Evolutionary conservation across 2,888 invertebrate species (phyloP), one percentile per base, ranked within the genome.

Genomic region (Pseudeuparius sepicola): DNA sequence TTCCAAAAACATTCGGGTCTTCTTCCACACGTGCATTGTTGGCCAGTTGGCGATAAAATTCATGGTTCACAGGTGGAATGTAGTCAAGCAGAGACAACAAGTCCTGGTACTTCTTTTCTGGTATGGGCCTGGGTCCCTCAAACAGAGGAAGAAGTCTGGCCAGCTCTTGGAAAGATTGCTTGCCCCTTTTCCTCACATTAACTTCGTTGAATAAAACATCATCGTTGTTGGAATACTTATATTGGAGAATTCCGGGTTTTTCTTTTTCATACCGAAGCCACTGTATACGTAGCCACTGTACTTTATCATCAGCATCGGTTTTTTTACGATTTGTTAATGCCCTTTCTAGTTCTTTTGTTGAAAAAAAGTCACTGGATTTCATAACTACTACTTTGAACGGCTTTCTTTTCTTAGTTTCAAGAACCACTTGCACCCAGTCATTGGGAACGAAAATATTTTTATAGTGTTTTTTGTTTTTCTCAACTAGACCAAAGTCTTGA

Each of bases 341-440:
- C n/a, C n/a, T n/a, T n/a, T n/a, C n/a, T n/a, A n/a, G n/a, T n/a
- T n/a, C n/a, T n/a, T n/a, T n/a, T n/a, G n/a, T n/a, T n/a, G n/a
- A n/a, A n/a, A n/a, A n/a, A n/a, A n/a, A n/a, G n/a, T n/a, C n/a
- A n/a, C n/a, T n/a, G n/a, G n/a, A n/a, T n/a, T n/a, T n/a, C n/a
- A n/a, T n/a, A n/a, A n/a, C n/a, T n/a, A n/a, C n/a, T n/a, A n/a
- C n/a, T n/a, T n/a, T n/a, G n/a, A n/a, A n/a, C n/a, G n/a, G n/a
- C n/a, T 43, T 34, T 37, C n/a, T 35, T 24, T 44, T 39, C 28
- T 38, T 38, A 14, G 40, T 31, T 24, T 39, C 37, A 23, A 40
- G 39, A 24, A 48, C 45, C 32, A 49, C 44, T 25, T 36, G 23
- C 28, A 31, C 30, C 48, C 45, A 49, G 41, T 39, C 31, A 20